Base-by-base conservation (phyloP, 2,797 vertebrate species). In the Morelia viridis region DNA sequence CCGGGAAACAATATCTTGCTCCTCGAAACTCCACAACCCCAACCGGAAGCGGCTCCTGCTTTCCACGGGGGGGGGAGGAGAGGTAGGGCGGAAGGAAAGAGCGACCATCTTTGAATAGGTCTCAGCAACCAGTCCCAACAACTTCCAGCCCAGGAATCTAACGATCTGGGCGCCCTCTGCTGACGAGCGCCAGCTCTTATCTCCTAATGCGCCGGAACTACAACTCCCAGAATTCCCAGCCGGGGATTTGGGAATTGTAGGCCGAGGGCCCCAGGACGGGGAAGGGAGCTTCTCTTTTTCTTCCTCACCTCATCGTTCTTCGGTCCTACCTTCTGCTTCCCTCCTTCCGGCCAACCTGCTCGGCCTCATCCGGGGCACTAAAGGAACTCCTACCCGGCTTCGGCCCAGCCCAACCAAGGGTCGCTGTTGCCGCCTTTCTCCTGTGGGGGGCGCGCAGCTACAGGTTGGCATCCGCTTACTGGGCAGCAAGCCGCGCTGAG, bases 321-420 rank as follows among this genome's bases (percentile, higher is more conserved):
- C 53, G 26, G 11, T 11, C 56, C 50, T 71, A 71, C 26, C 83
- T 92, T 60, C 31, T 60, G 28, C 85, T 26, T 9, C 17, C 50
- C 28, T 10, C 83, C n/a, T 46, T 28, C 35, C 4, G n/a, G 90
- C 4, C 0, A 2, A 8, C 41, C 2, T 0, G 19, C 0, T n/a
- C 87, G 91, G 3, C 94, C 93, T 90, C 93, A 57, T 86, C 94
- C 93, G 91, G 89, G 64, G n/a, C 24, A 11, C 87, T 4, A 0
- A 56, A 85, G 94, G 85, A 95, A 94, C 80, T 61, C 17, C 93
- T 35, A 41, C 92, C 71, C 0, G 9, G 0, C 22, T 1, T 0
- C 19, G 17, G n/a, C 0, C 62, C 26, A 1, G 22, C 90, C 84
- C 84, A 24, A 53, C 60, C 76, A 2, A n/a, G 5, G 5, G 11